phyloP scores from a whole-genome alignment of 2,113 vertebrate species.

The Callaeas wilsoni region DNA sequence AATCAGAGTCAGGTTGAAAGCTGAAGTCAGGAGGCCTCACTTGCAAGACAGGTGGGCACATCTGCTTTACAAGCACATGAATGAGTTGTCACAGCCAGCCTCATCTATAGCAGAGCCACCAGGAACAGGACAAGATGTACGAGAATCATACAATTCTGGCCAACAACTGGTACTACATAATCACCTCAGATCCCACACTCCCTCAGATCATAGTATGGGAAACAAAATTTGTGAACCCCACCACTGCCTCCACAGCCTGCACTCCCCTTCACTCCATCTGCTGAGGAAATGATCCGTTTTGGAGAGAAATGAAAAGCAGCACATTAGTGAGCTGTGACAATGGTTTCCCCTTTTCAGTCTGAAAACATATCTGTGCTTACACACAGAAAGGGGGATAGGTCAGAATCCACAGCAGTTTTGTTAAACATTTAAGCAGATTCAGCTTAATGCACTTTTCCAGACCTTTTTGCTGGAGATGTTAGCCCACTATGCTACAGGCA shows the following conservation, averaged over 20 bases:
- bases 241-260: background rate
- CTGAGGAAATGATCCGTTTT: background rate
- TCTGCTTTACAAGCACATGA: background rate
- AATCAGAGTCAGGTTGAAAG: background rate
- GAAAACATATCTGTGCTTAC: background rate
- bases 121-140: background rate
- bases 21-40: background rate
- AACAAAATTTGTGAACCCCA: background rate
- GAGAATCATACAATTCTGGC: background rate
- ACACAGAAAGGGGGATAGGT: background rate
- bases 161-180: background rate
- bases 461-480: background rate
- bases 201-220: background rate
- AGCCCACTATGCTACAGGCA: accelerated
- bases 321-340: accelerated
- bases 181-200: background rate
- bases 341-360: background rate
- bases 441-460: background rate
- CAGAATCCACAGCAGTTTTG: background rate
- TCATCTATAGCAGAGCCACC: background rate
- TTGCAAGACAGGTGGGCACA: background rate
- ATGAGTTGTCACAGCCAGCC: background rate
- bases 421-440: background rate
- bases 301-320: background rate
- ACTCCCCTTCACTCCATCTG: background rate